A percentile compares a stretch with the other conserved stretches of the same genome.
phyloP scores from a whole-genome alignment of 2,888 invertebrate species.

The Ommatoiulus sabulosus region DNA sequence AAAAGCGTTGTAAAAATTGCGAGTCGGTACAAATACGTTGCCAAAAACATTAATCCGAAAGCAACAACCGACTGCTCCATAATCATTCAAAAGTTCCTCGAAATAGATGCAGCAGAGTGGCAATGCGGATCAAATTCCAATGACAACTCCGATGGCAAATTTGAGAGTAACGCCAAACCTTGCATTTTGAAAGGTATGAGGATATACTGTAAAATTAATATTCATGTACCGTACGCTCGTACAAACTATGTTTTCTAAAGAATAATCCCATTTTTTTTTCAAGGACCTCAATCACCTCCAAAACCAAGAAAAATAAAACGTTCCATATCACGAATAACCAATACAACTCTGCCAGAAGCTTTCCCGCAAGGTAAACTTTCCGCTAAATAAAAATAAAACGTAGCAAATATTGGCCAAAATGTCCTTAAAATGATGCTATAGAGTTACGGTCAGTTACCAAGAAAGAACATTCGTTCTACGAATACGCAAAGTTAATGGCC shows the following conservation, averaged over 20 bases:
- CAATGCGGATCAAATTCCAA: neutral
- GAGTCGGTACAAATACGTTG: conserved; percentile 13
- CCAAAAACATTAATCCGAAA: neutral
- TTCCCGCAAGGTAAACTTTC: neutral
- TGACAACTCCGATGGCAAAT: neutral
- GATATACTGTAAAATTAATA: neutral
- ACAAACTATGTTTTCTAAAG: neutral
- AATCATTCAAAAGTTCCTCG: neutral
- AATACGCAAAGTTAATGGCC: no score
- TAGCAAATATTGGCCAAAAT: no score
- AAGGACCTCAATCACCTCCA: neutral
- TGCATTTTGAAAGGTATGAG: neutral
- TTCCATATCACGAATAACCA: neutral
- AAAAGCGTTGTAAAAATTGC: neutral
- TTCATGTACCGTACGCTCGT: neutral
- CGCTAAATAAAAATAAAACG: no score
- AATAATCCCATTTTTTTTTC: neutral
- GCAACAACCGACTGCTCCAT: conserved; percentile 9
- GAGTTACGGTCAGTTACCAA: no score
- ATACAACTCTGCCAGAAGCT: neutral
- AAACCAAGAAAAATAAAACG: neutral
- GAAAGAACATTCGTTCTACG: no score
- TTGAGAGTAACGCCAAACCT: neutral
- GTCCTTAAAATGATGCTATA: no score
- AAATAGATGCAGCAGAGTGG: neutral